Base-by-base conservation (phyloP, 2,888 invertebrate species). In the Carabus problematicus region DNA sequence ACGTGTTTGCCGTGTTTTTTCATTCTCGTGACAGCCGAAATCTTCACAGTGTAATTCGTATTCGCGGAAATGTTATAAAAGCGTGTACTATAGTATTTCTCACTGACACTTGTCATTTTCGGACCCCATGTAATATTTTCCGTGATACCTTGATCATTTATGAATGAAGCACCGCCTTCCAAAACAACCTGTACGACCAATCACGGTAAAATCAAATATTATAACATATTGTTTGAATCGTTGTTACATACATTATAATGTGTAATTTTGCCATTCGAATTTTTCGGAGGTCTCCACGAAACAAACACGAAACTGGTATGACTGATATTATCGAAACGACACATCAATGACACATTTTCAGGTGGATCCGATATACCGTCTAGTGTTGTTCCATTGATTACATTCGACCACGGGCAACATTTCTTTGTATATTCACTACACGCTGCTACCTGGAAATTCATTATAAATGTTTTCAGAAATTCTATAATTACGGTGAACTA, bases 341-440 rank as follows among this genome's bases (percentile, higher is more conserved):
- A 94, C n/a, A 84, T 81, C 0, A 91, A 85, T 6, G 83, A 81
- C 0, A 93, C 85, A 77, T 91, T 87, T 71, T 86, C 85, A 0
- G 94, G 94, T 69, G 89, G 87, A 52, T 91, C 89, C 0, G 94
- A 89, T 11, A 87, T 88, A 1, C 94, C 95, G 79, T 94, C 94
- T 82, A 93, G 85, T 0, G 95, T 95, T 0, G 91, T 91, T 0
- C 92, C 94, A 77, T 91, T 90, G 72, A 92, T 91, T 74, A 87
- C 84, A 41, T 86, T 84, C 0, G 94, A 94, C 90, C 91, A 92
- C 9, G 88, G 85, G 0, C 94, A 93, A 78, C 95, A 95, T 47
- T 85, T 82, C 73, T 86, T 85, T 0, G 91, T 91, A 75, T 89
- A 90, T 74, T 93, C 90, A 69, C 91, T 93, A 77, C 95, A 94